Base-by-base conservation (phyloP, 92 coral and sea anemone species). In the Bergia sp. region DNA sequence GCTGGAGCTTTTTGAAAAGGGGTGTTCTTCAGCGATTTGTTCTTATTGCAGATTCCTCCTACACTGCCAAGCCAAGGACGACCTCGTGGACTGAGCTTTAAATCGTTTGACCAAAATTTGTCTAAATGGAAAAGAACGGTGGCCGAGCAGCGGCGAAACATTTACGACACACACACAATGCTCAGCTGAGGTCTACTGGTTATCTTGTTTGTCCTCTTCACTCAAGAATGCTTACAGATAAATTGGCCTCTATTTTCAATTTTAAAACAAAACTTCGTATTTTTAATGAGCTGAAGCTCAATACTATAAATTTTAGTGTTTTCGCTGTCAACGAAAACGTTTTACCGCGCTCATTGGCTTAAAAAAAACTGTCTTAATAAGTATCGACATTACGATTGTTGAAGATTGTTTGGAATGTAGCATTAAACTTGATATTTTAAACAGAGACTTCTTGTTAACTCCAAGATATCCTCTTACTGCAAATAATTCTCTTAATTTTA, bases 111-210 rank as follows among this genome's bases (percentile, higher is more conserved):
- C 55, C 91, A 90, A 80, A 87, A 89, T 75, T 86, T 94, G 91
- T 79, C 98, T 12, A 93, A 94, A 87, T 97, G 99, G 99, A 97
- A 96, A 41, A 91, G 75, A 77, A 92, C 94, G 40, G 98, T 97
- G 7, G 96, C 94, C 20, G 96, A 93, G 58, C 99, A 97, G 65
- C 90, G 99, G 64, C 91, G 95, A 44, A 97, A 96, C 77, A 96
- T 97, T 61, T 97, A 97, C 76, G 96, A 93, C 75, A 84, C 95
- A 7, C 92, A 94, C 64, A 89, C 98, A 37, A 95, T 96, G 96
- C 93, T 96, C 37, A 96, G 96, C 85, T 96, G 93, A 92, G 47
- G 4, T 61, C 8, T 0, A 5, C 0, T 61, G 69, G 7, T 61
- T 7, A 23, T 61, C 6, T 20, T 61, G 6, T 15, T 57, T 2